Evolutionary conservation across 2,888 invertebrate genomes (phyloP), one percentile per base, ranked within the genome.

Genomic region (Tolmerus cingulatus): DNA sequence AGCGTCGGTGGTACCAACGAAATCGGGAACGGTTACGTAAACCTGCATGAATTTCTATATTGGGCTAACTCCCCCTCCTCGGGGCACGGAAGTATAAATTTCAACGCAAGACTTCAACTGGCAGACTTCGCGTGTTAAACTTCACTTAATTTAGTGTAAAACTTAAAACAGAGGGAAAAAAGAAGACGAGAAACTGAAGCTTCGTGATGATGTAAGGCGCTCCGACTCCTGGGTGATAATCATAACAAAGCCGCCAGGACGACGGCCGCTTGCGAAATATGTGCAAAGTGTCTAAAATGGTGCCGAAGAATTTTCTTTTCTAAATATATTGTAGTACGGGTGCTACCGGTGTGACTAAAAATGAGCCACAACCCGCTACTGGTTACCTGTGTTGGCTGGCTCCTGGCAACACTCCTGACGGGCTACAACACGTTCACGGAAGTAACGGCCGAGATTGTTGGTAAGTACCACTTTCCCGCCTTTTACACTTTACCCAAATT

Each of bases 81-180:
- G 19, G 34, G 81, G 40, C 77, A 79, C 87, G 87, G 87, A 87
- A 79, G 87, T 87, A 87, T 78, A 85, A 78, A 87, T 79, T 81
- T 87, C 87, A 86, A 78, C 86, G 78, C 86, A 78, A 86, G 57
- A 77, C 78, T 86, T 78, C 86, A 51, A 51, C 74, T n/a, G 43
- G 37, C 34, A 19, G 51, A 55, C 74, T 51, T 87, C 66, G 87
- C 87, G 87, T 87, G 87, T 55, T 87, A 87, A 87, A 87, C 87
- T 81, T 87, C 87, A 87, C 81, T 87, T 87, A 87, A 87, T 87
- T 87, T 87, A 87, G 82, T 82, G 87, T 30, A 87, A 87, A 87
- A 78, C 76, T 86, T 86, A 86, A 86, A 86, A 86, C 77, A 76
- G 77, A 37, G 46, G 23, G 30, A 55, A 77, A 77, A 86, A 86